A percentile compares a stretch with the other conserved stretches of the same genome.
These are phyloP conservation scores for Drosophila oshimai DNA, from an alignment of 1,140 invertebrate species.

Conservation along the genomic window DNA sequence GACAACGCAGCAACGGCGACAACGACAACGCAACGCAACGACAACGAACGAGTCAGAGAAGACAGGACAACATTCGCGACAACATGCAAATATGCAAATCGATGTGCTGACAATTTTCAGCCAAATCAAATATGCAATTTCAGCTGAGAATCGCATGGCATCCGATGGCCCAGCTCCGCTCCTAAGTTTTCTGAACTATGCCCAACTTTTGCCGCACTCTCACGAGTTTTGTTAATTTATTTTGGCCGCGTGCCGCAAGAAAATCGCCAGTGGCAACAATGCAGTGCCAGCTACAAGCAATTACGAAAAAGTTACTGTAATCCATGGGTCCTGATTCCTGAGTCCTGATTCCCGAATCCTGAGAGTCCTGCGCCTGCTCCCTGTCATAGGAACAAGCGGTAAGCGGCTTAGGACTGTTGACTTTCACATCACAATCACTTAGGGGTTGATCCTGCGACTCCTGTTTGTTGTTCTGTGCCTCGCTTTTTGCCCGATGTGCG, in stretches of 20 bases:
- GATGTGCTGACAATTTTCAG: constrained; percentile 71
- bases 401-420: constrained; percentile 78
- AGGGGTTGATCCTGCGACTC: constrained; percentile 51
- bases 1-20: constrained; percentile 1
- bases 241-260: constrained; percentile 68
- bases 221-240: constrained; percentile 78
- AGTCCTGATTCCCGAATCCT: constrained; percentile 5
- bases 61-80: constrained; percentile 57
- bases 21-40: constrained; percentile 17
- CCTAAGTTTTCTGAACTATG: neutral
- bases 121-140: constrained; percentile 71
- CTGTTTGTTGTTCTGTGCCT: constrained; percentile 54
- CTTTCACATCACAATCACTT: constrained; percentile 74
- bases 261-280: constrained; percentile 56
- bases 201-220: constrained; percentile 20
- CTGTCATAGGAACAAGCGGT: constrained; percentile 73
- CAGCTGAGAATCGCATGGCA: constrained; percentile 23
- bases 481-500: constrained; percentile 69
- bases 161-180: neutral
- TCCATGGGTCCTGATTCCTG: constrained; percentile 29
- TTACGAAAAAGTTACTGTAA: constrained; percentile 78
- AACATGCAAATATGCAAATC: constrained; percentile 80
- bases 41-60: constrained; percentile 13
- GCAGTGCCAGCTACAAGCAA: constrained; percentile 62
- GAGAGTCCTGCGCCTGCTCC: constrained; percentile 50